phyloP scores from a whole-genome alignment of 2,888 invertebrate genomes.

The Tribolium freemani region DNA sequence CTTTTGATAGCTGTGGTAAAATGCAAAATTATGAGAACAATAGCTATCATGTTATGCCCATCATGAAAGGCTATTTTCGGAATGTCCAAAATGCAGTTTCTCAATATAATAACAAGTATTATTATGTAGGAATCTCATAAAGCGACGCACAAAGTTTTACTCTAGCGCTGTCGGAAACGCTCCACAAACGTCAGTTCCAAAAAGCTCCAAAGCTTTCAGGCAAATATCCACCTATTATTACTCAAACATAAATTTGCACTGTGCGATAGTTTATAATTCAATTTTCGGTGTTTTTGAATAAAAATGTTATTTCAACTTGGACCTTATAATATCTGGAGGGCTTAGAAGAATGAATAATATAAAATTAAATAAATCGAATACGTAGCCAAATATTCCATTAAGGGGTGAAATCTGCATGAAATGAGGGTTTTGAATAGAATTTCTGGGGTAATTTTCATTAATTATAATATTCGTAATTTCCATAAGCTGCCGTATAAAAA shows the following conservation, averaged over 20 bases:
- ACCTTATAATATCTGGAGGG: not conserved
- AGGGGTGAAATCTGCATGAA: slow-evolving; percentile 42
- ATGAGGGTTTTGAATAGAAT: slow-evolving; percentile 38
- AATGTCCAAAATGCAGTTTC: too few relatives aligned
- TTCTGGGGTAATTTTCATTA: slow-evolving; percentile 41
- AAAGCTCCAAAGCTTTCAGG: not conserved
- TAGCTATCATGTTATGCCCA: too few relatives aligned
- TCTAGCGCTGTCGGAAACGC: not conserved
- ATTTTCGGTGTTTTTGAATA: not conserved
- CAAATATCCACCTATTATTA: not conserved
- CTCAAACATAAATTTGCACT: not conserved
- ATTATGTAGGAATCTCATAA: too few relatives aligned
- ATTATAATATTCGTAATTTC: slow-evolving; percentile 37
- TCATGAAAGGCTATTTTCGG: too few relatives aligned
- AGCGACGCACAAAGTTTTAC: not conserved
- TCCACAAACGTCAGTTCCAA: not conserved
- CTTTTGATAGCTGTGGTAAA: too few relatives aligned
- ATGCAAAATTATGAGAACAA: too few relatives aligned
- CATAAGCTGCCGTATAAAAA: slow-evolving; percentile 34
- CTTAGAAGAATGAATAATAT: not conserved
- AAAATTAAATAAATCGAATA: not conserved
- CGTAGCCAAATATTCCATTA: slow-evolving; percentile 15
- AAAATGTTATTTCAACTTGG: not conserved
- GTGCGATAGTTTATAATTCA: not conserved
- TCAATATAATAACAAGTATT: too few relatives aligned